Evolutionary conservation across 2,888 invertebrate genomes (phyloP).

Genomic region (Tetragnatha montana): DNA sequence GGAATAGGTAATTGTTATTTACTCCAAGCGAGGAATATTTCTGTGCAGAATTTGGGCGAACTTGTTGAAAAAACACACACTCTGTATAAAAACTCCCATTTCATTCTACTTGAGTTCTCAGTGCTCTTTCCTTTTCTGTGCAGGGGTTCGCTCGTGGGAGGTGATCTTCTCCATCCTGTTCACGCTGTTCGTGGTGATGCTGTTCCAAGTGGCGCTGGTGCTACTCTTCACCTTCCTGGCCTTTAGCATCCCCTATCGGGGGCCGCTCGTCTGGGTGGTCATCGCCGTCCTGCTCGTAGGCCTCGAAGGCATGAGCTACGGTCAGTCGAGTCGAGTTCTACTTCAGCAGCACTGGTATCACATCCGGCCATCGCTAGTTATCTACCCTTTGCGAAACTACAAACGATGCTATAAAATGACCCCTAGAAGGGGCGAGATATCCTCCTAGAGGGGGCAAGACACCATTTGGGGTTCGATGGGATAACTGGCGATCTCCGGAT

Average conservation of each 20-base stretch:
- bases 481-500: too few relatives aligned
- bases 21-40: too few relatives aligned
- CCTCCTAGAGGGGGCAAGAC: too few relatives aligned
- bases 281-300: conserved; percentile 91
- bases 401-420: background rate
- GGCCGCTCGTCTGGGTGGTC: conserved; percentile 89
- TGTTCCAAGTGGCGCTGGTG: conserved; percentile 89
- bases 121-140: conserved; percentile 87
- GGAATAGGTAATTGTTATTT: too few relatives aligned
- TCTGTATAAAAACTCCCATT: too few relatives aligned
- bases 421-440: too few relatives aligned
- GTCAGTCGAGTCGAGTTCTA: conserved; percentile 75
- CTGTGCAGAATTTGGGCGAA: too few relatives aligned
- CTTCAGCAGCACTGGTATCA: background rate
- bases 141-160: conserved; percentile 93
- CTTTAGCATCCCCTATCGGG: conserved; percentile 92
- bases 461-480: too few relatives aligned
- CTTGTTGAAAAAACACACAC: too few relatives aligned
- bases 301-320: conserved; percentile 97
- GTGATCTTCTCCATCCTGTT: conserved; percentile 94
- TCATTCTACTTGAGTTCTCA: too few relatives aligned
- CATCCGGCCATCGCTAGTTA: too few relatives aligned
- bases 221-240: conserved; percentile 93
- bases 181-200: conserved; percentile 96
- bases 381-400: background rate